Percentiles rank a stretch among this genome's conserved stretches.
Conservation (phyloP, 2,888 invertebrate species). For the Nematopogon swammerdamellus region DNA sequence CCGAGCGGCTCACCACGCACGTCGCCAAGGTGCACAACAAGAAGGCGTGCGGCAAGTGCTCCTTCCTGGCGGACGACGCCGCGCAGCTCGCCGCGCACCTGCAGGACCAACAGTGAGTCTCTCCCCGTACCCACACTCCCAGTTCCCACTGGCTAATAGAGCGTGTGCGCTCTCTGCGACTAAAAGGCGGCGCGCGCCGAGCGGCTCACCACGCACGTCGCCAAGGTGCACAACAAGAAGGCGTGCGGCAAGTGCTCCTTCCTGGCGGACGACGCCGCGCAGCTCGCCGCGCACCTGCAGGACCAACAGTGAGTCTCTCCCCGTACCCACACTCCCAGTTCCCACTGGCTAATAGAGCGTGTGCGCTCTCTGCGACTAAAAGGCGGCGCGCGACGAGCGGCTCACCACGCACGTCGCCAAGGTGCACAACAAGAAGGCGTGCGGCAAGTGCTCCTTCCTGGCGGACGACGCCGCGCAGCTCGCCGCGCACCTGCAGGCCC, state of each 20-base stretch:
- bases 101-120: conserved; percentile 73
- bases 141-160: too few relatives aligned
- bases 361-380: conserved; percentile 89
- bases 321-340: too few relatives aligned
- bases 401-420: conserved; percentile 87
- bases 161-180: conserved; percentile 85
- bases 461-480: conserved; percentile 81
- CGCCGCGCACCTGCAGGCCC: conserved; percentile 72
- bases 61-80: conserved; percentile 81
- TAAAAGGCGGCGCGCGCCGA: conserved; percentile 92
- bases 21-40: conserved; percentile 91
- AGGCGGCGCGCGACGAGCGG: conserved; percentile 87
- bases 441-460: conserved; percentile 83
- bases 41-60: conserved; percentile 85
- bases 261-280: conserved; percentile 78
- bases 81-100: conserved; percentile 76
- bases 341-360: too few relatives aligned
- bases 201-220: conserved; percentile 83
- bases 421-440: conserved; percentile 88
- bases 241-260: conserved; percentile 87
- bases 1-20: conserved; percentile 86
- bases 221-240: conserved; percentile 89
- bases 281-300: conserved; percentile 74
- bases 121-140: too few relatives aligned
- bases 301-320: conserved; percentile 77